Evolutionary conservation across 64 coral and sea anemone species (phyloP).

Genomic region (Montipora cactus): DNA sequence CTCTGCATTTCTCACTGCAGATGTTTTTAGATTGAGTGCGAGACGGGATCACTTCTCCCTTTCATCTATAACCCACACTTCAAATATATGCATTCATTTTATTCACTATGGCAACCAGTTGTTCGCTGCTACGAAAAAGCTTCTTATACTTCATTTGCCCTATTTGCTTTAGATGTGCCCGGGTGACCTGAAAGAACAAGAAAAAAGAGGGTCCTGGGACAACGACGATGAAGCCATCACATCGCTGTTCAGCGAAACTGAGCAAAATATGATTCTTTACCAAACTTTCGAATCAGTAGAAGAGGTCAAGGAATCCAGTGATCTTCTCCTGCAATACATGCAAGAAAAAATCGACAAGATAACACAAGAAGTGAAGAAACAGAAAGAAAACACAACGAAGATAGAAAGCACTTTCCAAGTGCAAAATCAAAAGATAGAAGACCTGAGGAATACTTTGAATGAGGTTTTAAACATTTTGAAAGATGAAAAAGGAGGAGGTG

Average conservation of each 20-base stretch:
- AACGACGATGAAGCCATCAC: neutral
- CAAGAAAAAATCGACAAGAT: neutral
- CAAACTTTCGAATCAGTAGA: conserved; percentile 29
- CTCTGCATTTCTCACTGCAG: no score
- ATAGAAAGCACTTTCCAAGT: conserved; percentile 7
- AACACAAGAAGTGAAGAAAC: neutral
- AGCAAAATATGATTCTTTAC: conserved; percentile 2
- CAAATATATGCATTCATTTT: no score
- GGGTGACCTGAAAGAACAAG: neutral
- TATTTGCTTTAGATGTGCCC: conserved; percentile 20
- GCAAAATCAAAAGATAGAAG: conserved; percentile 37
- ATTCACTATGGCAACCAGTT: no score
- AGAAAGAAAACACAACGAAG: conserved; percentile 2
- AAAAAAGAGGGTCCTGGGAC: neutral
- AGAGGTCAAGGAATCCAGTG: conserved; percentile 23
- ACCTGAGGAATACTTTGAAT: neutral
- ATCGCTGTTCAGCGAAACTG: conserved; percentile 4
- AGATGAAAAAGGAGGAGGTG: neutral
- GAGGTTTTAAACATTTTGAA: conserved; percentile 26
- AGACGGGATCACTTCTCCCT: no score
- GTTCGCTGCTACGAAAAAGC: no score
- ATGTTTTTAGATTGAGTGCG: no score
- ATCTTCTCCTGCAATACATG: conserved; percentile 1
- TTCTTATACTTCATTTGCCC: no score
- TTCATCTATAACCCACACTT: no score